Evolutionary conservation across 2,797 vertebrate species (phyloP).

Genomic region (Monodelphis domestica): DNA sequence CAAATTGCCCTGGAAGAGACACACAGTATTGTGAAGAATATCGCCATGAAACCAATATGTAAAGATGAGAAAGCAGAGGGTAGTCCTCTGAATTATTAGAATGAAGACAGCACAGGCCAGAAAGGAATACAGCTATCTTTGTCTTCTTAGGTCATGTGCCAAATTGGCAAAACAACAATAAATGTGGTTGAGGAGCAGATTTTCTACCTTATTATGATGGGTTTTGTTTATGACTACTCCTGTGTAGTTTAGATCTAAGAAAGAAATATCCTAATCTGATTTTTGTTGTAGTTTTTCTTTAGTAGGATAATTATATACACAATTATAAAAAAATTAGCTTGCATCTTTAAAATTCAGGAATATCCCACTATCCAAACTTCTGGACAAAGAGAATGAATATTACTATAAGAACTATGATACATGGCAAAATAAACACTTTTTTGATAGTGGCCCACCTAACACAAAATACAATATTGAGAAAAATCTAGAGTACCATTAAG

Average conservation of each 20-base stretch:
- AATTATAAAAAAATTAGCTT: not conserved
- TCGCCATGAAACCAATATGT: conserved; percentile 10
- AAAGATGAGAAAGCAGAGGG: conserved; percentile 37
- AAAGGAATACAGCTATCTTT: conserved; percentile 34
- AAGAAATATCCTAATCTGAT: not conserved
- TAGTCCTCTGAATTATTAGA: not conserved
- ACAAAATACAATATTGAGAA: not conserved
- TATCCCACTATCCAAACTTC: not conserved
- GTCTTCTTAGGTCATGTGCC: conserved; percentile 42
- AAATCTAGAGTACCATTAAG: not conserved
- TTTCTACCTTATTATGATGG: not conserved
- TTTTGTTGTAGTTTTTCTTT: not conserved
- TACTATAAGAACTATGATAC: not conserved
- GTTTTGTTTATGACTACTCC: not conserved
- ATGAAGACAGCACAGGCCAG: not conserved
- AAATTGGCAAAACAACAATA: not conserved
- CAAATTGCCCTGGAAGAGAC: conserved; percentile 13
- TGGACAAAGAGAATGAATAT: not conserved
- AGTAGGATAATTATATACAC: not conserved
- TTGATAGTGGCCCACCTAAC: not conserved
- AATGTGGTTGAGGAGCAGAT: not conserved
- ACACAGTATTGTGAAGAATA: not conserved
- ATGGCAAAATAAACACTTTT: not conserved
- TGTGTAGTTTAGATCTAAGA: not conserved
- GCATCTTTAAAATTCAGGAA: not conserved